Base-by-base conservation (phyloP, 2,888 invertebrate genomes). In the Drosophila macrospina region DNA sequence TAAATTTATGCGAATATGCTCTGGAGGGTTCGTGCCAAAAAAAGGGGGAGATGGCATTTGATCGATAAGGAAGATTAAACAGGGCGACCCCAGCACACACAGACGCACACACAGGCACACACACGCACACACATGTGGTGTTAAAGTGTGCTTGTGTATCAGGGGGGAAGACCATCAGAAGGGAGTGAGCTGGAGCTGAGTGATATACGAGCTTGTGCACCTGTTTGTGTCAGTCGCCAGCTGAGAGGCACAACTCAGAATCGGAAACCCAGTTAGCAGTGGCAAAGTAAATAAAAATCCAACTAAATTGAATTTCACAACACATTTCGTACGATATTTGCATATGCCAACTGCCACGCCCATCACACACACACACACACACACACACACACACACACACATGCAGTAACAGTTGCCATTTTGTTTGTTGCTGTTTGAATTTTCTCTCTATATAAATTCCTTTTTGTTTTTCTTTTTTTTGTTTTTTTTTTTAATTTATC, bases 221-320 rank as follows among this genome's bases (percentile, higher is more conserved):
- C 72, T 87, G 79, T 42, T 52, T 54, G 68, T 64, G 82, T 66
- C 78, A 84, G 67, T 24, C 57, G 44, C 36, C 54, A 41, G 57
- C 51, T 51, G 42, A 50, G 60, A 16, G 32, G 16, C 50, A 37
- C n/a, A 28, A 24, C 41, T 66, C 37, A n/a, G 16, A 36, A 26
- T 44, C 37, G 10, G 16, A 36, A 26, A 41, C 15, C 37, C 52
- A 42, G 77, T 54, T 57, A 56, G 78, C 74, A 32, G 34, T 59
- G 51, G 39, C 73, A 82, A 85, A 64, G 82, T 85, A 81, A 82
- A 87, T 87, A 87, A 73, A 69, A 82, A 81, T 66, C 48, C 70
- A 68, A 83, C 55, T 69, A 68, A 85, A 87, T 87, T 82, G 65
- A 75, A 73, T 85, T 82, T 71, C 39, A 56, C 64, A 76, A 67